Evolutionary conservation across 2,797 vertebrate species (phyloP).

Genomic region (Capromys pilorides): DNA sequence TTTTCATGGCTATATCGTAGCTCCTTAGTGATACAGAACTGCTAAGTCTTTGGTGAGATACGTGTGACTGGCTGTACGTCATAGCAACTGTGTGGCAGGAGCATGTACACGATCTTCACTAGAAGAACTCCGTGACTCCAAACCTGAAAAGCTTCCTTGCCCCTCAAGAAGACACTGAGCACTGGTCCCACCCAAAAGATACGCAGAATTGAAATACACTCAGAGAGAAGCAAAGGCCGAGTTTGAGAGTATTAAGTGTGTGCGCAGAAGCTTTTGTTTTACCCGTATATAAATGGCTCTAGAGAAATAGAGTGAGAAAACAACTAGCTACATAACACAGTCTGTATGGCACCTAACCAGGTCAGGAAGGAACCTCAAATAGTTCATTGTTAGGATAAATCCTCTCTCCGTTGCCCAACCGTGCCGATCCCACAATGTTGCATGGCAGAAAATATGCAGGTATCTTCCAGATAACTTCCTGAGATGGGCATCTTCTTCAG

Average conservation of each 20-base stretch:
- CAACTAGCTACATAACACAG: neutral
- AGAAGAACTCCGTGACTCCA: neutral
- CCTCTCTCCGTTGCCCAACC: constrained; percentile 52
- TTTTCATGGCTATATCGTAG: neutral
- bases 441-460: constrained; percentile 16
- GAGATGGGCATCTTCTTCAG: constrained; percentile 35
- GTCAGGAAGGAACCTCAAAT: constrained; percentile 69
- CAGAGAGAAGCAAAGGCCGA: constrained; percentile 67
- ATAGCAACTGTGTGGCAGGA: neutral
- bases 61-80: neutral
- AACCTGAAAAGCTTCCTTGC: neutral
- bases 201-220: constrained; percentile 42
- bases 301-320: constrained; percentile 64
- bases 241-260: constrained; percentile 51
- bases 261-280: constrained; percentile 70
- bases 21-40: neutral
- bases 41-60: constrained; percentile 26
- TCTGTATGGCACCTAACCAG: constrained; percentile 29
- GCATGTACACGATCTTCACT: neutral
- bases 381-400: constrained; percentile 68
- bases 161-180: constrained; percentile 32
- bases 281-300: constrained; percentile 60
- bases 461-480: constrained; percentile 59
- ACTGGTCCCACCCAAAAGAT: constrained; percentile 41
- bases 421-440: constrained; percentile 3